Percentiles rank a stretch among this genome's conserved stretches.
Evolutionary conservation across 2,113 vertebrate species (phyloP).

Genomic region (Casuarius casuarius): DNA sequence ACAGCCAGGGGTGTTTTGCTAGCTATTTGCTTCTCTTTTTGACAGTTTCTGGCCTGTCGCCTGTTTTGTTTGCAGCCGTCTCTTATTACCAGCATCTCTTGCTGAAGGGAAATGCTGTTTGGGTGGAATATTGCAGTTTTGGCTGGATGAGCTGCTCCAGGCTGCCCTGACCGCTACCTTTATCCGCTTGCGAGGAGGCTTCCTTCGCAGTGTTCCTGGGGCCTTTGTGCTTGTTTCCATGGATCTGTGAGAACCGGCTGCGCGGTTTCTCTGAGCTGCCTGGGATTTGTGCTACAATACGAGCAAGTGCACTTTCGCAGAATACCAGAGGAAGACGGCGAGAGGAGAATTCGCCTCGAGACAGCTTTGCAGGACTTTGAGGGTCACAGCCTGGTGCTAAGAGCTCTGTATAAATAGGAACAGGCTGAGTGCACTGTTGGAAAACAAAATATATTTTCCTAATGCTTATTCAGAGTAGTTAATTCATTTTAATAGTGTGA

Average conservation of each 20-base stretch:
- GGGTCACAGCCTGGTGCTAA: not conserved
- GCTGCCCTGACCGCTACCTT: not conserved
- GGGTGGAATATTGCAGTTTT: not conserved
- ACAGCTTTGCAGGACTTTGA: not conserved
- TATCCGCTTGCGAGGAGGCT: not conserved
- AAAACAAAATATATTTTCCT: not conserved
- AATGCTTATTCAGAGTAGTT: not conserved
- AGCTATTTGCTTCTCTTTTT: not conserved
- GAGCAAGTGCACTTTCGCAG: not conserved
- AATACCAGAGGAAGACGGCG: not conserved
- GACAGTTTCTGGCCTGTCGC: not conserved
- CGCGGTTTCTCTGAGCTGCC: accelerated
- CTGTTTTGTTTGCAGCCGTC: not conserved
- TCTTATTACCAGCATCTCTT: not conserved
- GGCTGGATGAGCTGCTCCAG: not conserved
- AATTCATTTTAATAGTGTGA: not conserved
- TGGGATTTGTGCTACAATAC: not conserved
- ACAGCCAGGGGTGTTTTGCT: not conserved
- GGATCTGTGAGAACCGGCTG: not conserved
- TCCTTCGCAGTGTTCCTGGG: not conserved
- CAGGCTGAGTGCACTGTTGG: too few relatives aligned
- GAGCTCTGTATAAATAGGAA: not conserved
- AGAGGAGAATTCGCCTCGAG: not conserved
- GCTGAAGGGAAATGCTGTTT: accelerated
- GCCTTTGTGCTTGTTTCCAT: not conserved